phyloP scores from a whole-genome alignment of 2,888 invertebrate species.

The Taphrorychus bicolor region DNA sequence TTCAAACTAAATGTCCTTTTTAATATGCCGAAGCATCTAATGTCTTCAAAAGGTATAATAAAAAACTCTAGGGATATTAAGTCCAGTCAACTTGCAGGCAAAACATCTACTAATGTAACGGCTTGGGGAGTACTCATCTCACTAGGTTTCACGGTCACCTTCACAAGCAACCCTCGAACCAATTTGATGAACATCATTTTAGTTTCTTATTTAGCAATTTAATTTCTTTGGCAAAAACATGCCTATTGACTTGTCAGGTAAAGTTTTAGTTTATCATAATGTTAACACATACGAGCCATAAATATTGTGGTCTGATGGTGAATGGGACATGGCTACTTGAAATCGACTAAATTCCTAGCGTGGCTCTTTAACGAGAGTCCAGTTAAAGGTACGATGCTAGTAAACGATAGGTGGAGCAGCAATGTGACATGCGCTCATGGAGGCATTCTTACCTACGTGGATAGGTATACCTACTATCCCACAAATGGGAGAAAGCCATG shows the following conservation, averaged over 20 bases:
- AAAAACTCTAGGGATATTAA: no score
- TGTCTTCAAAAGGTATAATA: no score
- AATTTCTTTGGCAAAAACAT: no score
- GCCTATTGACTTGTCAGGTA: slow-evolving; percentile 76
- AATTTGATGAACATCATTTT: no score
- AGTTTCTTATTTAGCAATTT: no score
- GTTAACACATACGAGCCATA: slow-evolving; percentile 72
- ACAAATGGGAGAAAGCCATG: slow-evolving; percentile 97
- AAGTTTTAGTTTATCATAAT: slow-evolving; percentile 80
- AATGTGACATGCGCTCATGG: slow-evolving; percentile 84
- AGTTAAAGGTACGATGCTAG: slow-evolving; percentile 84
- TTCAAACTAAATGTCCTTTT: no score
- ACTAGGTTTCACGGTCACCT: no score
- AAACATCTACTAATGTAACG: no score
- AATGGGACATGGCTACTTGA: slow-evolving; percentile 94
- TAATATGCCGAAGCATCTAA: no score
- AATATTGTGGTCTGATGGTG: slow-evolving; percentile 95
- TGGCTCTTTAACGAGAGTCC: slow-evolving; percentile 93
- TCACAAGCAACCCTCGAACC: no score
- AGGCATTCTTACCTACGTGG: slow-evolving; percentile 84
- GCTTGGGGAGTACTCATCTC: no score
- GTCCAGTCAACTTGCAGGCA: no score
- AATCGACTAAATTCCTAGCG: slow-evolving; percentile 80
- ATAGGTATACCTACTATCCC: slow-evolving; percentile 72
- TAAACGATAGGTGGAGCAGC: slow-evolving; percentile 92